phyloP scores from a whole-genome alignment of 2,888 invertebrate species.

The Gymnocheta viridis region DNA sequence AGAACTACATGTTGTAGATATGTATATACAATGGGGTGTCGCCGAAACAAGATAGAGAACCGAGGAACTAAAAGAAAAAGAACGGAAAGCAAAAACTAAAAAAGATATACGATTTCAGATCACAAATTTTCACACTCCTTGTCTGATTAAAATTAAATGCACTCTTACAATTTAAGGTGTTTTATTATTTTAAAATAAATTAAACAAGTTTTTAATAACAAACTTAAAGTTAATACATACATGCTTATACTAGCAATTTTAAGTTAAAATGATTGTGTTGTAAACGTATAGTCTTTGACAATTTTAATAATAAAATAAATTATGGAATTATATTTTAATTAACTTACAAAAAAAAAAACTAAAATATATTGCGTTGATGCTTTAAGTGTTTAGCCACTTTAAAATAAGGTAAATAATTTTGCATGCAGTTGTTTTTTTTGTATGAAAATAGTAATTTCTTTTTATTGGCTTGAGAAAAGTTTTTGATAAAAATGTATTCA shows the following conservation, averaged over 20 bases:
- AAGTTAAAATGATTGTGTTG: constrained; percentile 37
- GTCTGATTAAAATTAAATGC: constrained; percentile 64
- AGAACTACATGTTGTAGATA: constrained; percentile 60
- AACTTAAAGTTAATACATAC: background rate
- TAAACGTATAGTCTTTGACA: constrained; percentile 38
- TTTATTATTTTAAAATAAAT: constrained; percentile 51
- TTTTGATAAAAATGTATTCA: constrained; percentile 14
- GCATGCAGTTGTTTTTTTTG: background rate
- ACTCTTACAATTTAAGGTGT: constrained; percentile 44
- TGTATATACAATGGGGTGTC: constrained; percentile 65
- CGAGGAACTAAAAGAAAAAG: constrained; percentile 51
- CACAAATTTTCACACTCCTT: constrained; percentile 65
- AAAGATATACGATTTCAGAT: constrained; percentile 59
- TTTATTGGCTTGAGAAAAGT: constrained; percentile 12
- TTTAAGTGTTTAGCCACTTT: constrained; percentile 39
- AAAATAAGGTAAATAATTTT: constrained; percentile 53
- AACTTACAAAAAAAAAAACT: constrained; percentile 15
- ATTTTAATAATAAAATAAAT: constrained; percentile 22
- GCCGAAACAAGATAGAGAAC: constrained; percentile 64
- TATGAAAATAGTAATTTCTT: background rate
- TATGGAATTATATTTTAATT: constrained; percentile 43
- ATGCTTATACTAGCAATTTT: constrained; percentile 4
- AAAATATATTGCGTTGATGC: constrained; percentile 41
- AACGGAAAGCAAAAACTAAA: constrained; percentile 47
- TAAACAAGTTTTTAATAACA: constrained; percentile 36